Conservation (phyloP, 53 echinoderm and acorn worm genomes). For the Holothuria leucospilota region DNA sequence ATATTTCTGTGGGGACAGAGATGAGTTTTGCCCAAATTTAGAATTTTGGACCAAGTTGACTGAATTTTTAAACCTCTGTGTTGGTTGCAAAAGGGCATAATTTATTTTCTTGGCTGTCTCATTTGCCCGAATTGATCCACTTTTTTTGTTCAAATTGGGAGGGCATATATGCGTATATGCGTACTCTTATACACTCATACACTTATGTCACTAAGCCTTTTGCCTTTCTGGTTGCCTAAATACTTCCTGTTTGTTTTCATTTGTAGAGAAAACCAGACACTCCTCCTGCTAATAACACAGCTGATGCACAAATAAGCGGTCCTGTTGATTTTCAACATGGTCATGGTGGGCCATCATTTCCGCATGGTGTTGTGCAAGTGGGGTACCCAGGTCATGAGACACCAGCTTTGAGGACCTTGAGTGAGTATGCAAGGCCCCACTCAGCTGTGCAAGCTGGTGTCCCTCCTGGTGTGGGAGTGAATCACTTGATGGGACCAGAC, state of each 20-base stretch:
- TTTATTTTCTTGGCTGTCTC: too few species aligned
- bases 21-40: too few species aligned
- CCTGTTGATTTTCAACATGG: conserved; percentile 48
- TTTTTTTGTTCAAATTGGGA: too few species aligned
- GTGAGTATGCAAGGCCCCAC: conserved; percentile 96
- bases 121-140: too few species aligned
- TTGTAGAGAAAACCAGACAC: conserved; percentile 88
- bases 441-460: conserved; percentile 66
- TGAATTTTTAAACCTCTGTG: too few species aligned
- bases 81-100: too few species aligned
- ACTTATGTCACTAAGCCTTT: too few species aligned
- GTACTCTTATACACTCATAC: too few species aligned
- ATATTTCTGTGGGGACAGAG: too few species aligned
- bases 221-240: too few species aligned
- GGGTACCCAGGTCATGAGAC: conserved; percentile 85
- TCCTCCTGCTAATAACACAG: conserved; percentile 88
- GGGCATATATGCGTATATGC: too few species aligned
- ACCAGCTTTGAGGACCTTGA: conserved; percentile 89
- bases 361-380: conserved; percentile 26
- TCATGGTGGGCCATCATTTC: conserved; percentile 28
- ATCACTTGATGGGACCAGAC: conserved; percentile 91
- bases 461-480: conserved; percentile 47
- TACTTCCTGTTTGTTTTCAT: neutral
- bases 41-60: too few species aligned
- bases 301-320: conserved; percentile 92